Evolutionary conservation across 2,797 vertebrate genomes (phyloP).

Genomic region (Megalops cyprinoides): DNA sequence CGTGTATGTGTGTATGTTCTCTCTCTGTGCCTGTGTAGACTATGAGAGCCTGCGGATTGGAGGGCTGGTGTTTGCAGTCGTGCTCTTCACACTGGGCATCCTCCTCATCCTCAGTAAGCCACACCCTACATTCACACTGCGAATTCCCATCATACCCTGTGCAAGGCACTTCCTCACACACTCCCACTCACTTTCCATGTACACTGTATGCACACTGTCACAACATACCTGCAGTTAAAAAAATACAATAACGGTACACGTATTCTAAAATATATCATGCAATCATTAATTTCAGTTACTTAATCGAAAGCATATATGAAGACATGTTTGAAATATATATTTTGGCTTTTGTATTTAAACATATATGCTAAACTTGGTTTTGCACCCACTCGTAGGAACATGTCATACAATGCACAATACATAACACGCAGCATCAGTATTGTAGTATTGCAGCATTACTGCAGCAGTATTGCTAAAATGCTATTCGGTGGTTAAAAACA

Average conservation of each 20-base stretch:
- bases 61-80: conserved; percentile 88
- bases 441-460: too few relatives aligned
- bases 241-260: background rate
- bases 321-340: too few relatives aligned
- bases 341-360: too few relatives aligned
- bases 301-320: too few relatives aligned
- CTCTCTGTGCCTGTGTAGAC: conserved; percentile 66
- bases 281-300: too few relatives aligned
- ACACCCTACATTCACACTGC: background rate
- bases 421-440: too few relatives aligned
- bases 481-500: too few relatives aligned
- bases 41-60: conserved; percentile 94
- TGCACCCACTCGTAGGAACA: too few relatives aligned
- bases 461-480: too few relatives aligned
- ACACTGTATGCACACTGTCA: background rate
- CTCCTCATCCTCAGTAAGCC: conserved; percentile 94
- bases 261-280: too few relatives aligned
- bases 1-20: background rate
- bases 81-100: conserved; percentile 90
- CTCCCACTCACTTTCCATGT: background rate
- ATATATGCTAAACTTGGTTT: too few relatives aligned
- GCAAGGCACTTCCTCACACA: background rate
- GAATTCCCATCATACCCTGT: background rate
- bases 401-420: too few relatives aligned
- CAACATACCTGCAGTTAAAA: background rate